These are phyloP conservation scores for Trochalopteron elliotii DNA, from an alignment of 2,113 vertebrate species.

Conservation along the genomic window DNA sequence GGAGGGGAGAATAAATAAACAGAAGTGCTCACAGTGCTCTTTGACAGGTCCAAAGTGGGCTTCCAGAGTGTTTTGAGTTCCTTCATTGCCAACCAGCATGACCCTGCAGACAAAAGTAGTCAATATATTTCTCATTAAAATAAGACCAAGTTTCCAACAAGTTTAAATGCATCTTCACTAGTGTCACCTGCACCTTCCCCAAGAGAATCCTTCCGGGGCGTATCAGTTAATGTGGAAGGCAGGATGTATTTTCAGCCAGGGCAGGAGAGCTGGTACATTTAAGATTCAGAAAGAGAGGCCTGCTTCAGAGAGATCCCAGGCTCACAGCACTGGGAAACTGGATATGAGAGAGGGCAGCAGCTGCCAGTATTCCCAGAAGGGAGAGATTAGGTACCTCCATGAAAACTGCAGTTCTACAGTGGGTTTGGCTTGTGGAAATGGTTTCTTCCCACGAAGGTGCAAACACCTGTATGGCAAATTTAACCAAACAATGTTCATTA, in stretches of 20 bases:
- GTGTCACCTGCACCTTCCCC: neutral
- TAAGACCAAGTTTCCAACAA: neutral
- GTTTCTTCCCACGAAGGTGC: neutral
- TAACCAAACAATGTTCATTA: neutral
- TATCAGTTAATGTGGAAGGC: neutral
- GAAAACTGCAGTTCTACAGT: neutral
- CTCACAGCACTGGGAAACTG: neutral
- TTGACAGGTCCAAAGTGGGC: neutral
- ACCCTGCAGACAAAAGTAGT: neutral
- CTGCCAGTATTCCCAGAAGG: neutral
- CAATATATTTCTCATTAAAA: neutral
- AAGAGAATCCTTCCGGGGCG: neutral
- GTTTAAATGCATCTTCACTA: neutral
- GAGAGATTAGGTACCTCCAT: neutral
- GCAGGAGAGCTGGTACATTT: neutral
- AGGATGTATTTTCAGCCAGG: neutral
- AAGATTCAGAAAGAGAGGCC: neutral
- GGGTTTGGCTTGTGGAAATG: neutral
- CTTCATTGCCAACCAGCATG: neutral
- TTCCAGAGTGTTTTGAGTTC: neutral
- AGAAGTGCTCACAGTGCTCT: neutral
- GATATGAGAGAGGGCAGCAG: neutral
- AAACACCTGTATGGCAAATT: neutral
- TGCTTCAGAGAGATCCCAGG: neutral
- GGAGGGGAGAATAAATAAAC: conserved; percentile 3